phyloP scores from a whole-genome alignment of 2,888 invertebrate genomes.

The Coremacera marginata region DNA sequence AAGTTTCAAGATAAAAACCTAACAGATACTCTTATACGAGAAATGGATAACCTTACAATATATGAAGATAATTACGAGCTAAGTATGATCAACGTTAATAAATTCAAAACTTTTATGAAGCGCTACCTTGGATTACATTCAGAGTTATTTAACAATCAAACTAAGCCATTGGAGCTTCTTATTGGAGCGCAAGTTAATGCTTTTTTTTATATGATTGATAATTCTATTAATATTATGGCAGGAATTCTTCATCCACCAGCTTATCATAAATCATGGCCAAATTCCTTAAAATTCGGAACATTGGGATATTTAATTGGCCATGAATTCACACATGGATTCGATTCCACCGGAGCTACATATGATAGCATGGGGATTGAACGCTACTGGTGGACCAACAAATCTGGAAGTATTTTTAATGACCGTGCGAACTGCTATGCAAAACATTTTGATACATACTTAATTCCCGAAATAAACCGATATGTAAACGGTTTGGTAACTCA shows the following conservation, averaged over 20 bases:
- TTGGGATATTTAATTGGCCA: slow-evolving; percentile 64
- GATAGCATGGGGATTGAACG: slow-evolving; percentile 52
- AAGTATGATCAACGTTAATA: slow-evolving; percentile 54
- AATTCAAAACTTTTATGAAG: slow-evolving; percentile 49
- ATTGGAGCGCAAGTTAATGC: slow-evolving; percentile 61
- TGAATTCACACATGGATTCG: slow-evolving; percentile 65
- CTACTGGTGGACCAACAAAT: slow-evolving; percentile 62
- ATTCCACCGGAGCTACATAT: slow-evolving; percentile 55
- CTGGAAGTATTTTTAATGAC: slow-evolving; percentile 54
- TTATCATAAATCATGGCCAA: slow-evolving; percentile 60
- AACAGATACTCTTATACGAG: slow-evolving; percentile 52
- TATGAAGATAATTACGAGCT: slow-evolving; percentile 52
- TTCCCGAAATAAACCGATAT: slow-evolving; percentile 62
- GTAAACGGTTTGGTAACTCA: slow-evolving; percentile 59
- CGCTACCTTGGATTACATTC: slow-evolving; percentile 56
- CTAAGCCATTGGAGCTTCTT: slow-evolving; percentile 58
- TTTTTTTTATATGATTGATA: slow-evolving; percentile 63
- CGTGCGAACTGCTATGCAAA: slow-evolving; percentile 60
- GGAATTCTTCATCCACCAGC: slow-evolving; percentile 62
- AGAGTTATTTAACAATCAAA: slow-evolving; percentile 46
- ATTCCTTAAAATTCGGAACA: slow-evolving; percentile 62
- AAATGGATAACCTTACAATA: slow-evolving; percentile 52
- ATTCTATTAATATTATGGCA: slow-evolving; percentile 64
- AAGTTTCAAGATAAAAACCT: slow-evolving; percentile 51
- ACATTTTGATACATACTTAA: slow-evolving; percentile 56